phyloP scores from a whole-genome alignment of 2,888 invertebrate species.

The Noctuana brunneofusca region DNA sequence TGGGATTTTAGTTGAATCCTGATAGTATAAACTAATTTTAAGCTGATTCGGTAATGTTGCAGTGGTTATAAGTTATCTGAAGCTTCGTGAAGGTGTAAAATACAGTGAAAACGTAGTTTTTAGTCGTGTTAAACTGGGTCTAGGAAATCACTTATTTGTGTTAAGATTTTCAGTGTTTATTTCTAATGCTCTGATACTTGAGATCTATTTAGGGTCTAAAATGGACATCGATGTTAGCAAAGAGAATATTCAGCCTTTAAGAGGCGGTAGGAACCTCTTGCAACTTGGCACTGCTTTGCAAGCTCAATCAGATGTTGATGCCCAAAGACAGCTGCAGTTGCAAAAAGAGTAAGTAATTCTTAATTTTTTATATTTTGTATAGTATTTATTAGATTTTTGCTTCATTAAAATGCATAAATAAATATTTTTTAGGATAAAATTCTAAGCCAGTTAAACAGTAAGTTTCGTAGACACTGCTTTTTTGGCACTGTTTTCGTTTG shows the following conservation, averaged over 20 bases:
- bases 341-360: conserved; percentile 85
- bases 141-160: conserved; percentile 62
- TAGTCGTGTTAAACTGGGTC: conserved; percentile 23
- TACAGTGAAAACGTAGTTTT: conserved; percentile 31
- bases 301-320: conserved; percentile 87
- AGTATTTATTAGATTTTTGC: neutral
- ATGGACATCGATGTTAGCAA: conserved; percentile 92
- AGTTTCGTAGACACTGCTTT: neutral
- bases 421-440: neutral
- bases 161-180: conserved; percentile 69
- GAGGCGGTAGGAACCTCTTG: conserved; percentile 91
- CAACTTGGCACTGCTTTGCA: conserved; percentile 91
- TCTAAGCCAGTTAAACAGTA: neutral
- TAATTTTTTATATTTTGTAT: neutral
- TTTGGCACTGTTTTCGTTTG: neutral
- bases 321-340: conserved; percentile 85
- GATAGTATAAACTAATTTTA: conserved; percentile 30
- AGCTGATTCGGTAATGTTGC: conserved; percentile 33
- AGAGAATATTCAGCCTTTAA: conserved; percentile 97
- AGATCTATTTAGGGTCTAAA: conserved; percentile 65
- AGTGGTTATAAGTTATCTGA: conserved; percentile 35
- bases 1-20: conserved; percentile 51
- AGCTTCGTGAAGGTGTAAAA: conserved; percentile 36
- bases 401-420: neutral
- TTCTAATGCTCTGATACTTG: conserved; percentile 71